phyloP scores from a whole-genome alignment of 2,888 invertebrate species.

The Hydraecia micacea region DNA sequence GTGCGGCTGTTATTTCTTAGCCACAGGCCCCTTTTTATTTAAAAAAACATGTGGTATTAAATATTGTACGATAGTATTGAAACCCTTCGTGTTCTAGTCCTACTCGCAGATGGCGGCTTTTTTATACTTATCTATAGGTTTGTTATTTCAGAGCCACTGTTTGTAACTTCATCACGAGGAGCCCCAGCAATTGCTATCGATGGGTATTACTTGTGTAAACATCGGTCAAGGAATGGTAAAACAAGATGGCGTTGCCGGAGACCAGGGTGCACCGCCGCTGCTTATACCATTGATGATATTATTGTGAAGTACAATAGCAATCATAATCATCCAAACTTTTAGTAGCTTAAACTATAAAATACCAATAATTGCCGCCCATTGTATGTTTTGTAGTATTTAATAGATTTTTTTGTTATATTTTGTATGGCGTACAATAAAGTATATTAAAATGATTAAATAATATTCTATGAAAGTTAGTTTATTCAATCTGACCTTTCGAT shows the following conservation, averaged over 20 bases:
- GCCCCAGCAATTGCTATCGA: not conserved
- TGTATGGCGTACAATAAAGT: not conserved
- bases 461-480: not conserved
- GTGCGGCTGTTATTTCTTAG: no score
- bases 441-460: not conserved
- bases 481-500: not conserved
- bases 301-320: constrained; percentile 14
- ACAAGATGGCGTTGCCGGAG: constrained; percentile 28
- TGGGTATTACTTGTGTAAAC: constrained; percentile 18
- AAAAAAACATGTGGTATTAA: not conserved
- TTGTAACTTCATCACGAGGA: constrained; percentile 4
- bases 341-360: not conserved
- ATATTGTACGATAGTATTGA: not conserved
- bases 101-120: not conserved
- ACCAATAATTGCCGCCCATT: not conserved
- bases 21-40: no score
- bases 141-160: constrained; percentile 1
- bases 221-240: constrained; percentile 2
- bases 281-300: constrained; percentile 10
- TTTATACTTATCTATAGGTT: not conserved
- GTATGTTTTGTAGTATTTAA: not conserved
- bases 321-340: constrained; percentile 21
- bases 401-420: not conserved
- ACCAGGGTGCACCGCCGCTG: constrained; percentile 11
- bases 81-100: not conserved